Conservation (phyloP, 2,888 invertebrate genomes). For the Lasioglossum zephyrum region DNA sequence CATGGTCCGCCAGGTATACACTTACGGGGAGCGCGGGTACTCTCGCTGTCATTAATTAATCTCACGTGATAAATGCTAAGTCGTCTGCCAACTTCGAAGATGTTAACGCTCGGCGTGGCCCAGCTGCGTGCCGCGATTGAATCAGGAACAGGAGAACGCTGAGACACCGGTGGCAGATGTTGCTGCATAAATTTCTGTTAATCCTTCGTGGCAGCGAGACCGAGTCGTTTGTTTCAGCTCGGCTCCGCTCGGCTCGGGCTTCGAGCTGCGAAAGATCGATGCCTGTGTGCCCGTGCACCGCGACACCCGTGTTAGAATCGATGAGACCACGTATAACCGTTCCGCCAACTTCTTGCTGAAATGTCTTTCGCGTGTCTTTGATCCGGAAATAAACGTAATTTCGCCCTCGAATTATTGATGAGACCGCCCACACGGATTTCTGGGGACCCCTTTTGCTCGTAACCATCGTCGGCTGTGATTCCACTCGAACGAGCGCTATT, state of each 20-base stretch:
- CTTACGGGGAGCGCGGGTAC: slow-evolving; percentile 55
- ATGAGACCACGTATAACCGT: slow-evolving; percentile 3
- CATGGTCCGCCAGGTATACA: slow-evolving; percentile 46
- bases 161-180: slow-evolving; percentile 66
- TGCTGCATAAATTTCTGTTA: slow-evolving; percentile 71
- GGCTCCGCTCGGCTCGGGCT: slow-evolving; percentile 6
- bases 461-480: neutral
- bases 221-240: slow-evolving; percentile 44
- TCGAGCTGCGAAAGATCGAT: slow-evolving; percentile 53
- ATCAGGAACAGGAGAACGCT: slow-evolving; percentile 59
- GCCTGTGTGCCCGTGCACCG: neutral
- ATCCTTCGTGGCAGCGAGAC: slow-evolving; percentile 58
- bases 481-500: neutral
- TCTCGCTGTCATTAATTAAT: slow-evolving; percentile 79
- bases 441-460: neutral
- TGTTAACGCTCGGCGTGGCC: slow-evolving; percentile 68
- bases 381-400: neutral
- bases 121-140: slow-evolving; percentile 68
- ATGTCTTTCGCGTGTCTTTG: neutral
- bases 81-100: slow-evolving; percentile 79
- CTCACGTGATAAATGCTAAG: slow-evolving; percentile 81
- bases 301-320: slow-evolving; percentile 12
- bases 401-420: neutral
- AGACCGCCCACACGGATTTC: neutral
- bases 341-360: neutral